These are phyloP conservation scores for Glyptemys insculpta DNA, from an alignment of 2,797 vertebrate species.

Conservation along the genomic window DNA sequence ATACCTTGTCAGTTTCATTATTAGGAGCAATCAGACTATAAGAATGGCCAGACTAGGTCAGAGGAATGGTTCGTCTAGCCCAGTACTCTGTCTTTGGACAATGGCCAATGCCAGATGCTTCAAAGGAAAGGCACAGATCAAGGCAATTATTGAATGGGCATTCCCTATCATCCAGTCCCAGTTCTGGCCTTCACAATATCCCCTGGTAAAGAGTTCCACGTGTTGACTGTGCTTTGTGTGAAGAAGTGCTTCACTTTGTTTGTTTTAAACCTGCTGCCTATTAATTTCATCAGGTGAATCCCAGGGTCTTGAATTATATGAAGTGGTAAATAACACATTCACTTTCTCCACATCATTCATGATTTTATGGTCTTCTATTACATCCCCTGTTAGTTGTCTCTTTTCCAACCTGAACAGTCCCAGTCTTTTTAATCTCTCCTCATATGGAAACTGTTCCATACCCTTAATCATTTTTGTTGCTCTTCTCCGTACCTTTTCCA, in stretches of 20 bases:
- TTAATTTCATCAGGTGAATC: neutral
- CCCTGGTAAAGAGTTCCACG: neutral
- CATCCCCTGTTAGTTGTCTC: neutral
- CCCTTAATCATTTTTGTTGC: neutral
- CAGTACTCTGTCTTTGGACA: neutral
- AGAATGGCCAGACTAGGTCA: neutral
- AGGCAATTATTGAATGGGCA: neutral
- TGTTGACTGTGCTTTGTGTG: neutral
- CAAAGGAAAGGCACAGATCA: neutral
- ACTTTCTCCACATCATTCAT: neutral
- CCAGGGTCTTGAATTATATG: neutral
- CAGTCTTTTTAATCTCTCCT: neutral
- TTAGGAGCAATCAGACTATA: neutral
- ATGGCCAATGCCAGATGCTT: neutral
- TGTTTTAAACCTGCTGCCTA: neutral
- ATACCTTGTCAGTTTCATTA: neutral
- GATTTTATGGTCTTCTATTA: neutral
- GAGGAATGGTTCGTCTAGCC: neutral
- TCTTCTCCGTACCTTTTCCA: neutral
- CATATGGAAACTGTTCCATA: neutral
- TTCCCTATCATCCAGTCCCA: no score
- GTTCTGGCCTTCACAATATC: neutral
- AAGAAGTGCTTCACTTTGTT: neutral
- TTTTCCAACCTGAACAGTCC: neutral
- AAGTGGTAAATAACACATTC: neutral